phyloP scores from a whole-genome alignment of 2,113 vertebrate genomes.

The Chaetodon auriga region DNA sequence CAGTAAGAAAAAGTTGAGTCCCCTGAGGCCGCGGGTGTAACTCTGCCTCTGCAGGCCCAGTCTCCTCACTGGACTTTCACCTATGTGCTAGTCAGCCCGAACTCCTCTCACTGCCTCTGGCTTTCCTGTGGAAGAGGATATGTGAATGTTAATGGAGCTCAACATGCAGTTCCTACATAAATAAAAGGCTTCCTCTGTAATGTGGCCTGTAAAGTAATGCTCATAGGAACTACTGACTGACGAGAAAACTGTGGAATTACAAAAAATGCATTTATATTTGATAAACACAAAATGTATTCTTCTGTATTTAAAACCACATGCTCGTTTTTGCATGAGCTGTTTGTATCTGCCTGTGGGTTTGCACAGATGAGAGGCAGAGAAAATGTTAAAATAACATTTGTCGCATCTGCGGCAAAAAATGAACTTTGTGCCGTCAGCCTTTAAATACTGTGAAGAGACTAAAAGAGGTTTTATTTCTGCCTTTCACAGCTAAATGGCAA shows the following conservation, averaged over 20 bases:
- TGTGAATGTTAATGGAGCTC: slow-evolving; percentile 50
- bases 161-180: slow-evolving; percentile 51
- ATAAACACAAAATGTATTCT: neutral
- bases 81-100: slow-evolving; percentile 25
- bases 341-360: neutral
- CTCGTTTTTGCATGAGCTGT: neutral
- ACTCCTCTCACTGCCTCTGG: slow-evolving; percentile 29
- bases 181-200: slow-evolving; percentile 50
- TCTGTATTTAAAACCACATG: neutral
- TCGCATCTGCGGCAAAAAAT: slow-evolving; percentile 18
- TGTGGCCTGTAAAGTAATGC: slow-evolving; percentile 11
- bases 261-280: slow-evolving; percentile 3
- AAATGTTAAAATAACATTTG: neutral
- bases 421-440: neutral
- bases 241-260: neutral
- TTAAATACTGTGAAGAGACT: neutral
- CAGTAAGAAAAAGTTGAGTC: slow-evolving; percentile 54
- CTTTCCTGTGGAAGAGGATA: slow-evolving; percentile 28
- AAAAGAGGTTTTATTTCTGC: neutral
- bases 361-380: neutral
- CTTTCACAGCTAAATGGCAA: neutral
- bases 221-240: neutral
- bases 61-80: slow-evolving; percentile 63
- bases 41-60: slow-evolving; percentile 54
- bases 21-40: slow-evolving; percentile 63